A percentile compares a stretch with the other conserved stretches of the same genome.
Evolutionary conservation across 2,888 invertebrate genomes (phyloP).

Genomic region (Aricia artaxerxes): DNA sequence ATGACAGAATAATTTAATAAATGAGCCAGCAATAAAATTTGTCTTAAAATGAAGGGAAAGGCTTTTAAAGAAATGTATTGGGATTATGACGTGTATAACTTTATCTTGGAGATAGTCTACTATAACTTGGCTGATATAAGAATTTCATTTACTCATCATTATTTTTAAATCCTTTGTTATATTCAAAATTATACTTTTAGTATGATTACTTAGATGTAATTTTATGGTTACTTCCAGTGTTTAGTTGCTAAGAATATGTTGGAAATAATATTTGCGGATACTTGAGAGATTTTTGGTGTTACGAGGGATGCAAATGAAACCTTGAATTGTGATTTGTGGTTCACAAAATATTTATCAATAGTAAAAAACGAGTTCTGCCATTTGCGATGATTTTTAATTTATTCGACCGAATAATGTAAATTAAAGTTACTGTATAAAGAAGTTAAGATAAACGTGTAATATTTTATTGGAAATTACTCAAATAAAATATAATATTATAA

Average conservation of each 20-base stretch:
- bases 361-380: background rate
- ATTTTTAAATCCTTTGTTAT: background rate
- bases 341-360: constrained; percentile 4
- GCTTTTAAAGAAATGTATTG: background rate
- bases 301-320: background rate
- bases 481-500: constrained; percentile 38
- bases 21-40: background rate
- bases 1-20: background rate
- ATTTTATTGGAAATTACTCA: constrained; percentile 44
- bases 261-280: constrained; percentile 5
- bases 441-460: constrained; percentile 41
- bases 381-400: constrained; percentile 16
- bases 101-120: background rate
- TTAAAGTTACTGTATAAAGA: constrained; percentile 42
- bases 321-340: background rate
- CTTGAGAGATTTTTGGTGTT: constrained; percentile 9
- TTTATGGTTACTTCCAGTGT: constrained; percentile 29
- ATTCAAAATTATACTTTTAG: constrained; percentile 10
- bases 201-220: constrained; percentile 18
- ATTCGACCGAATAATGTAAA: constrained; percentile 25
- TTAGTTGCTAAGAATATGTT: constrained; percentile 25
- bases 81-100: background rate
- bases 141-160: background rate
- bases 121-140: background rate
- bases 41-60: too few species aligned